These are phyloP conservation scores for Cepphus grylle DNA, from an alignment of 2,113 vertebrate species.

Conservation along the genomic window DNA sequence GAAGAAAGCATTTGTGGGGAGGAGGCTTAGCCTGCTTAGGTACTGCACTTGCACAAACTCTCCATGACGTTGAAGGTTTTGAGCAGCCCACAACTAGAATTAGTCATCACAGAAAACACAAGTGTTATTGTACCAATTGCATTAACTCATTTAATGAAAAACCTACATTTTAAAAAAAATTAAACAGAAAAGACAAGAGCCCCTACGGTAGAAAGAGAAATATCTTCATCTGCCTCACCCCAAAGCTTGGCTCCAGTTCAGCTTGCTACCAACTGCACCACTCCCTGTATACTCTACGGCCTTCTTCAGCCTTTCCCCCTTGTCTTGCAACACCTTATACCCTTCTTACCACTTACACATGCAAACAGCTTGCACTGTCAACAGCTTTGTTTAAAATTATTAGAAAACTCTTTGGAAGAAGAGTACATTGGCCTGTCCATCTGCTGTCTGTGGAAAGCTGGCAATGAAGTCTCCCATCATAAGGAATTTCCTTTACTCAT, in stretches of 20 bases:
- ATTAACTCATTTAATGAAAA: not conserved
- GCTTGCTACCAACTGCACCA: not conserved
- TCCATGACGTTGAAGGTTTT: not conserved
- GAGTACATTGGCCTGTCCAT: not conserved
- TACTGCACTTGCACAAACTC: not conserved
- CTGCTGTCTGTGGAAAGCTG: not conserved
- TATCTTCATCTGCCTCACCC: not conserved
- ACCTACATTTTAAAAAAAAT: fast-evolving
- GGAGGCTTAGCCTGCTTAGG: not conserved
- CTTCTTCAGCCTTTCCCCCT: not conserved
- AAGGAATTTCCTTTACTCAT: not conserved
- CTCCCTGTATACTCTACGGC: not conserved
- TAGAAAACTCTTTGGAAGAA: not conserved
- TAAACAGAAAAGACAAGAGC: not conserved
- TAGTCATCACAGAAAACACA: not conserved
- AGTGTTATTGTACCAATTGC: not conserved
- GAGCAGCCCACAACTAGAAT: not conserved
- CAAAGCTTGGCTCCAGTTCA: not conserved
- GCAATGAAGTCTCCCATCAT: not conserved
- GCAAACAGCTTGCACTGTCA: not conserved
- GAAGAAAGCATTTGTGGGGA: not conserved
- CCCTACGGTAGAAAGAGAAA: not conserved
- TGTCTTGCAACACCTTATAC: not conserved
- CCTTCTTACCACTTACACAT: not conserved
- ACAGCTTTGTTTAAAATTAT: not conserved